Base-by-base conservation (phyloP, 2,797 vertebrate species). In the Chiloscyllium punctatum region DNA sequence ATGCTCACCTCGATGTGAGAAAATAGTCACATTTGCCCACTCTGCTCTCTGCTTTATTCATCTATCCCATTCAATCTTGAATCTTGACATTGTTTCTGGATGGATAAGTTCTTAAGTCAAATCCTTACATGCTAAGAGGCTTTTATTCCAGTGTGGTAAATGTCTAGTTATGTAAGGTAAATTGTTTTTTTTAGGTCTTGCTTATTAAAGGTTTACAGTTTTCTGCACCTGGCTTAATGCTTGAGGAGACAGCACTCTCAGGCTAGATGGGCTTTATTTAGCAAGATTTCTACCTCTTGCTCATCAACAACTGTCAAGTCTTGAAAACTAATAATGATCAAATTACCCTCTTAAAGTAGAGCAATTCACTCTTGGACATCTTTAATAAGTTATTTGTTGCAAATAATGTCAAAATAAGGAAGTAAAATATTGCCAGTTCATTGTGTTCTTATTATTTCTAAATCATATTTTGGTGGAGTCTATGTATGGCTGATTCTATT, bases 251-350 rank as follows among this genome's bases (percentile, higher is more conserved):
- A 92, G 62, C 66, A 92, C 42, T 90, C 25, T 37, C 62, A 37
- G 90, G 90, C 90, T 69, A 69, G 66, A 69, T 92, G 90, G 90
- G 33, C 90, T 69, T 91, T 91, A 66, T 91, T 91, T 92, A 68
- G n/a, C 21, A 69, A 92, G 66, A 69, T 92, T 92, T 92, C n/a
- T 69, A 92, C n/a, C 66, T 92, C n/a, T 69, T 51, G 62, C 69
- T 69, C 62, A 92, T 92, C 90, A 69, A n/a, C 66, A 62, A 27
- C 62, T 92, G 66, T 62, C 62, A 92, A 37, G 66, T 42, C 69
- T 90, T 92, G 42, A 92, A 92, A 68, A 68, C n/a, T 42, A 92
- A 68, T 92, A 66, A 92, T 42, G 62, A 92, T 92, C 90, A 92
- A 92, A 92, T 23, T 37, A n/a, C n/a, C 15, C 57, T 37, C 16